Evolutionary conservation across 2,113 vertebrate species (phyloP).

Genomic region (Brachyistius frenatus): DNA sequence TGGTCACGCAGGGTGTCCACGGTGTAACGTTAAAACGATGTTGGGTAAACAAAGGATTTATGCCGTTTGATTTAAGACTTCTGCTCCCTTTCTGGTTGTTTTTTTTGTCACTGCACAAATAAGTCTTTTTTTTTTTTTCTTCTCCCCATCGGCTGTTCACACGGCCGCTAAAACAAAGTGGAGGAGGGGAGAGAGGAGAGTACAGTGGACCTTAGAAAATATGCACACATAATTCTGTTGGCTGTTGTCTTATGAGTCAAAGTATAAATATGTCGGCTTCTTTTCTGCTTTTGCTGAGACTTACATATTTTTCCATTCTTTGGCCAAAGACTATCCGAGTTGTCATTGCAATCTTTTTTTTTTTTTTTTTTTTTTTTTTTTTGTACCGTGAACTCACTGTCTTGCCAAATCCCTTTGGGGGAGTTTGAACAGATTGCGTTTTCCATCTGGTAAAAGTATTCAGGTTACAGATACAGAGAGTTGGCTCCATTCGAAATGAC

Average conservation of each 20-base stretch:
- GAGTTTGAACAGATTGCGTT: constrained; percentile 77
- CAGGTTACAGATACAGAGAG: constrained; percentile 72
- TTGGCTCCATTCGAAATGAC: constrained; percentile 67
- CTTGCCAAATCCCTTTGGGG: constrained; percentile 78
- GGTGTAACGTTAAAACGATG: no score
- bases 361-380: background rate
- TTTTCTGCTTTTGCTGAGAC: constrained; percentile 22
- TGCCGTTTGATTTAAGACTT: constrained; percentile 45
- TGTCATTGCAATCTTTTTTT: constrained; percentile 59
- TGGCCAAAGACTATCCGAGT: constrained; percentile 41
- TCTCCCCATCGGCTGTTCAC: constrained; percentile 67
- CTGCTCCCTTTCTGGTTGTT: constrained; percentile 22
- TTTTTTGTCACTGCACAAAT: constrained; percentile 64
- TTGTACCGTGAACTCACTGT: constrained; percentile 67
- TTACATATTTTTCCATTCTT: constrained; percentile 30
- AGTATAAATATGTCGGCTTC: constrained; percentile 27
- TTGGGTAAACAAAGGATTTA: constrained; percentile 34
- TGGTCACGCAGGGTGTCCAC: background rate
- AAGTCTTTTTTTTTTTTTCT: constrained; percentile 41
- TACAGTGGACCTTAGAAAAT: constrained; percentile 61
- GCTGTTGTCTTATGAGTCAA: constrained; percentile 24
- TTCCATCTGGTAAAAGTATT: constrained; percentile 81
- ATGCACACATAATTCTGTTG: constrained; percentile 40
- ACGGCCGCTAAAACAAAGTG: constrained; percentile 68
- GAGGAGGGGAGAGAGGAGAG: constrained; percentile 65